phyloP scores from a whole-genome alignment of 37 sponge, comb jelly and placozoan genomes.

The Oopsacas minuta region DNA sequence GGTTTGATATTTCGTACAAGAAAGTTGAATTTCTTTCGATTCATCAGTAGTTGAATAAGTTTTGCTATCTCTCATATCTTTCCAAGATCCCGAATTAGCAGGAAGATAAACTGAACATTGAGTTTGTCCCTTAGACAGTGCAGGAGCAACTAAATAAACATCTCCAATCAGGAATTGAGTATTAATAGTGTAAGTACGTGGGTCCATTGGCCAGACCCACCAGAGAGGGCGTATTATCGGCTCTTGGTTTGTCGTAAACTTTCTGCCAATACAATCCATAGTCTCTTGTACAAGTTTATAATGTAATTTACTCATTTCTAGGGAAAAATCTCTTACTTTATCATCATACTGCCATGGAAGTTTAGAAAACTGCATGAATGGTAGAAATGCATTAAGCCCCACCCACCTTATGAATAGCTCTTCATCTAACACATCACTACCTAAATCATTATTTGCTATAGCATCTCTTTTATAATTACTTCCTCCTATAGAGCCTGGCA shows the following conservation, averaged over 20 bases:
- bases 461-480: background rate
- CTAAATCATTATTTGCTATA: background rate
- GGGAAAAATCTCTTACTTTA: constrained; percentile 16
- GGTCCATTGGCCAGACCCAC: constrained; percentile 50
- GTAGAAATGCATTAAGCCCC: constrained; percentile 55
- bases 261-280: constrained; percentile 20
- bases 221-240: constrained; percentile 81
- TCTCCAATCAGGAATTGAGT: constrained; percentile 75
- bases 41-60: background rate
- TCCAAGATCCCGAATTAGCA: background rate
- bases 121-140: background rate
- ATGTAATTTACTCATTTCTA: constrained; percentile 27
- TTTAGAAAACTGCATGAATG: constrained; percentile 67
- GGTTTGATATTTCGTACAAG: background rate
- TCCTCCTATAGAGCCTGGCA: constrained; percentile 67
- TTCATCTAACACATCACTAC: background rate
- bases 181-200: constrained; percentile 19
- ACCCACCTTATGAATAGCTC: constrained; percentile 70
- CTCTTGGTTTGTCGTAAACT: constrained; percentile 15
- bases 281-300: background rate
- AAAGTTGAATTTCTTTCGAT: background rate
- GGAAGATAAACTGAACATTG: constrained; percentile 14
- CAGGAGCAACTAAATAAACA: constrained; percentile 54
- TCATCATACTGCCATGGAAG: constrained; percentile 41
- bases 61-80: background rate